Evolutionary conservation across 2,888 invertebrate genomes (phyloP), one percentile per base, ranked within the genome.

Genomic region (Cyclophora albipunctata): DNA sequence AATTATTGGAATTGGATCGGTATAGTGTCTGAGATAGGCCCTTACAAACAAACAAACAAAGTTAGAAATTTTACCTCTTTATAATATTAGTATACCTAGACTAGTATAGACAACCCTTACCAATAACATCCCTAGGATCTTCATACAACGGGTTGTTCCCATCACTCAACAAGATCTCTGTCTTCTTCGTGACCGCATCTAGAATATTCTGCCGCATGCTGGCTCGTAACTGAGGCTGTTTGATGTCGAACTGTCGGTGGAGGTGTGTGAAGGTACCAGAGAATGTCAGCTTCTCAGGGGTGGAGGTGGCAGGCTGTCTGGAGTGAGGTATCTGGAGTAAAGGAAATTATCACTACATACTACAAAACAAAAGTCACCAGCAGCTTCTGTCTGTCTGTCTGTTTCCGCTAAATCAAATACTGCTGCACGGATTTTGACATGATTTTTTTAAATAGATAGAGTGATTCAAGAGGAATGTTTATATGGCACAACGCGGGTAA

Each of bases 71-170:
- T 20, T 20, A 20, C 20, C 20, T 20, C 20, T 20, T 20, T 20
- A 20, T 20, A 20, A 20, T 20, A 20, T 20, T 20, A 20, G 20
- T 20, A 20, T 20, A n/a, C n/a, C n/a, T n/a, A 20, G 20, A 20
- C 20, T 20, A 20, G 20, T 20, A 20, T 20, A 20, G 4, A 20
- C 20, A 45, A 47, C 42, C 47, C 65, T 54, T 63, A 84, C 85
- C 82, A 56, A 85, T 77, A 52, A 86, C 73, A 74, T 88, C 88
- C 55, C 71, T 76, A 2, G 88, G 87, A 60, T 87, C 87, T 49
- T 88, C 88, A 67, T 88, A 88, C 64, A 80, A 55, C 0, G 79
- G 78, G 58, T 84, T 84, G 34, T 76, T 76, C 55, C 73, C 73
- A 42, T 62, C 60, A 34, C 64, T 62, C 51, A 81, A 74, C 45